Conservation (phyloP, 2,888 invertebrate species). For the Drosophila kambysellisi region DNA sequence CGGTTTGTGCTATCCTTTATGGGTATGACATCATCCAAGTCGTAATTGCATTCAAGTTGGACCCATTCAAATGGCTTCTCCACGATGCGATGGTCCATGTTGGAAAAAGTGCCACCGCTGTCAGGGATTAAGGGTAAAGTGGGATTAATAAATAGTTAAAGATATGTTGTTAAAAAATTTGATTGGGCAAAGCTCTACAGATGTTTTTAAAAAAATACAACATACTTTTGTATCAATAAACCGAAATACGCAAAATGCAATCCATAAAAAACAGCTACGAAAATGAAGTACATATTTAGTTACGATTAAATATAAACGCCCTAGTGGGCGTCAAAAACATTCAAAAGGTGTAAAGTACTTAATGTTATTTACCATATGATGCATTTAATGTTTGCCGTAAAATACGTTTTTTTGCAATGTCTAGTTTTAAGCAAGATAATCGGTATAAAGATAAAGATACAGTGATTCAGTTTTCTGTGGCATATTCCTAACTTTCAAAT, state of each 20-base stretch:
- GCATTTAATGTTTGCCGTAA: constrained; percentile 84
- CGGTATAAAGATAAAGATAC: constrained; percentile 64
- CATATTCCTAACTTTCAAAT: constrained; percentile 27
- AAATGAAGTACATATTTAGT: constrained; percentile 23
- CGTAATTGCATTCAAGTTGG: constrained; percentile 90
- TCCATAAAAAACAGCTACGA: constrained; percentile 53
- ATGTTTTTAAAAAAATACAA: constrained; percentile 30
- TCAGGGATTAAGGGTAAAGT: constrained; percentile 50
- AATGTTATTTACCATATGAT: constrained; percentile 83
- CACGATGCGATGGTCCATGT: constrained; percentile 92
- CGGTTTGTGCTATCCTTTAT: constrained; percentile 87
- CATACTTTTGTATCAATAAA: constrained; percentile 41
- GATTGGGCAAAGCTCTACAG: constrained; percentile 26
- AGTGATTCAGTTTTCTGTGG: constrained; percentile 31
- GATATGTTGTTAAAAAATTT: constrained; percentile 1
- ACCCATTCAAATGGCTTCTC: constrained; percentile 91
- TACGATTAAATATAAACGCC: constrained; percentile 20
- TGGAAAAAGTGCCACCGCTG: constrained; percentile 86
- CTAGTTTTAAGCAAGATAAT: constrained; percentile 65
- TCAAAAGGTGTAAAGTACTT: constrained; percentile 43
- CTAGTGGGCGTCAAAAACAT: constrained; percentile 38
- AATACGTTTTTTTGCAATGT: constrained; percentile 84
- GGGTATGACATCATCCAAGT: constrained; percentile 91
- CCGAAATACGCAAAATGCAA: constrained; percentile 66
- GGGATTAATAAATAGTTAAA: background rate